Evolutionary conservation across 2,797 vertebrate species (phyloP).

Genomic region (Liparis tanakae): DNA sequence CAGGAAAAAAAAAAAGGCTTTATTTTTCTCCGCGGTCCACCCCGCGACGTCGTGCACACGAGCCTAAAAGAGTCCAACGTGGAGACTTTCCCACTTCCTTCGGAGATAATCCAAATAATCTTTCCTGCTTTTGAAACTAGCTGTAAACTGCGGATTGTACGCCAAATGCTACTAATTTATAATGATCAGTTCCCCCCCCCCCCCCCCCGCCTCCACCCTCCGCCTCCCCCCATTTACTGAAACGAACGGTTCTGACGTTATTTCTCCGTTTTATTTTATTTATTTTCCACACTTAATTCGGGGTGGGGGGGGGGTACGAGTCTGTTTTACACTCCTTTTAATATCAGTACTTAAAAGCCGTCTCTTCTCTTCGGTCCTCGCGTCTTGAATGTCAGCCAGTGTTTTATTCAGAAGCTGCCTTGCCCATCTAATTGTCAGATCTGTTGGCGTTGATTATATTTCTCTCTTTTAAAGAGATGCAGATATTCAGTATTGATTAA

Average conservation of each 20-base stretch:
- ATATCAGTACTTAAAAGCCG: conserved; percentile 73
- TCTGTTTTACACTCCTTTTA: conserved; percentile 79
- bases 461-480: conserved; percentile 68
- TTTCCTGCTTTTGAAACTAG: conserved; percentile 65
- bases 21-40: conserved; percentile 48
- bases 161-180: conserved; percentile 71
- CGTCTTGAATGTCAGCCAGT: conserved; percentile 80
- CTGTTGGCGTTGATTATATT: conserved; percentile 59
- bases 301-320: conserved; percentile 51
- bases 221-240: conserved; percentile 43
- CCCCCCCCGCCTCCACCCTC: no score
- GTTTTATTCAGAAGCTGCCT: conserved; percentile 86
- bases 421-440: conserved; percentile 68
- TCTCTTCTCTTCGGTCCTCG: conserved; percentile 59
- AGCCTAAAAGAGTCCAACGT: conserved; percentile 54
- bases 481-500: conserved; percentile 63
- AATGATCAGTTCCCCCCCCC: conserved; percentile 59
- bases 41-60: conserved; percentile 64
- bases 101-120: conserved; percentile 53
- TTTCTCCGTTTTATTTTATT: conserved; percentile 65
- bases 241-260: conserved; percentile 71
- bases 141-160: conserved; percentile 57
- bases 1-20: conserved; percentile 44
- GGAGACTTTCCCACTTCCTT: conserved; percentile 53
- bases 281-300: conserved; percentile 74